Evolutionary conservation across 92 coral and sea anemone genomes (phyloP).

Genomic region (Montipora capitata): DNA sequence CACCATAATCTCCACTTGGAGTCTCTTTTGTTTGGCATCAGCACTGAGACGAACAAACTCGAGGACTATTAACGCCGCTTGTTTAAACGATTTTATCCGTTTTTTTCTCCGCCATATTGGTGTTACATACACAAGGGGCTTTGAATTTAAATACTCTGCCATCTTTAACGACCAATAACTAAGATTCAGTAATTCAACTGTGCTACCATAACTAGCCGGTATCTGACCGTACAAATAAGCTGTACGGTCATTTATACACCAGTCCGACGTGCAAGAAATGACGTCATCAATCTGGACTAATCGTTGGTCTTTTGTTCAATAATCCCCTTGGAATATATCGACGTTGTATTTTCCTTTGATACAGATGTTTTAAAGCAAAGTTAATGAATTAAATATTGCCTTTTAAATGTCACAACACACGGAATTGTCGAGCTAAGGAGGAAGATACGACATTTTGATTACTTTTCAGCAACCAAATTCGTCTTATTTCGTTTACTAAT

Average conservation of each 20-base stretch:
- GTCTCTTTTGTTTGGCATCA: not conserved
- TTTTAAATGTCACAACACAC: not conserved
- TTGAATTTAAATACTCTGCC: conserved; percentile 2
- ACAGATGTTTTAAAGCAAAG: not conserved
- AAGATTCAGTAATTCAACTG: not conserved
- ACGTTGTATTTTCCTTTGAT: not conserved
- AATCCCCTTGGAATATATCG: not conserved
- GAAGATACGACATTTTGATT: too few species aligned
- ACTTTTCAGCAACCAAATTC: too few species aligned
- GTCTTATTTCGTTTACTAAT: too few species aligned
- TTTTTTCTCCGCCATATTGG: conserved; percentile 31
- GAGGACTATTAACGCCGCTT: not conserved
- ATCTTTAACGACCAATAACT: not conserved
- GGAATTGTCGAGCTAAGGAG: not conserved
- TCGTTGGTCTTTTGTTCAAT: not conserved
- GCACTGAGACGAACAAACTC: not conserved
- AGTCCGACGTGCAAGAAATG: not conserved
- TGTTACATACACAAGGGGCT: conserved; percentile 13
- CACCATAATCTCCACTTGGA: not conserved
- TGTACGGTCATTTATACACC: not conserved
- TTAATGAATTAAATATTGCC: not conserved
- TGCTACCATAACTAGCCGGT: not conserved
- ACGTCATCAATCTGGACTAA: not conserved
- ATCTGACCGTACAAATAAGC: too few species aligned
- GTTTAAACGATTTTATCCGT: conserved; percentile 20